Percentiles rank a stretch among this genome's conserved stretches.
Evolutionary conservation across 2,888 invertebrate species (phyloP).

Genomic region (Coenonympha glycerion): DNA sequence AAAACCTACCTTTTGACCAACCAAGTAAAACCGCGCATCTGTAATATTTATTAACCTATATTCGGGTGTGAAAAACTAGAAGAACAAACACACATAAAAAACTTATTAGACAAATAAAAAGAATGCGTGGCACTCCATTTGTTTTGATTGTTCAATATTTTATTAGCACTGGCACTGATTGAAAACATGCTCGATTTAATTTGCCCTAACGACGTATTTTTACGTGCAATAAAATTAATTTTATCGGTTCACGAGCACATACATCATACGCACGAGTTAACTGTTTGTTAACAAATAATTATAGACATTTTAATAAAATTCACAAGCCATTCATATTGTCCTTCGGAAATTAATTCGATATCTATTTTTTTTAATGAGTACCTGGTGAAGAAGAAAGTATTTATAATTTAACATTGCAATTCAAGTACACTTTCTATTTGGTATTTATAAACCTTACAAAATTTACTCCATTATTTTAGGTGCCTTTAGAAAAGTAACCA

Average conservation of each 20-base stretch:
- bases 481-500: neutral
- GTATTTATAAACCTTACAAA: no score
- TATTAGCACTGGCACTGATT: neutral
- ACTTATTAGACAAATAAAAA: neutral
- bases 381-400: neutral
- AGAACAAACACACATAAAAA: neutral
- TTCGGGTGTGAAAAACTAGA: neutral
- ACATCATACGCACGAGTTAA: no score
- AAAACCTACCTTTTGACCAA: no score
- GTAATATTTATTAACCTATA: no score
- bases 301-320: neutral
- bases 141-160: neutral
- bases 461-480: no score
- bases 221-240: conserved; percentile 20
- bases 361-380: neutral
- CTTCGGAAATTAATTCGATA: neutral
- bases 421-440: neutral
- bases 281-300: neutral
- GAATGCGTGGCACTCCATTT: neutral
- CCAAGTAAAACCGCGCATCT: no score
- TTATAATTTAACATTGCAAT: neutral
- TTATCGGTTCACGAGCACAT: conserved; percentile 6
- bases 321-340: neutral
- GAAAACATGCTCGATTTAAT: conserved; percentile 4
- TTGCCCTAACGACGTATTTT: conserved; percentile 12